Evolutionary conservation across 2,797 vertebrate genomes (phyloP).

Genomic region (Enteromius viviparus): DNA sequence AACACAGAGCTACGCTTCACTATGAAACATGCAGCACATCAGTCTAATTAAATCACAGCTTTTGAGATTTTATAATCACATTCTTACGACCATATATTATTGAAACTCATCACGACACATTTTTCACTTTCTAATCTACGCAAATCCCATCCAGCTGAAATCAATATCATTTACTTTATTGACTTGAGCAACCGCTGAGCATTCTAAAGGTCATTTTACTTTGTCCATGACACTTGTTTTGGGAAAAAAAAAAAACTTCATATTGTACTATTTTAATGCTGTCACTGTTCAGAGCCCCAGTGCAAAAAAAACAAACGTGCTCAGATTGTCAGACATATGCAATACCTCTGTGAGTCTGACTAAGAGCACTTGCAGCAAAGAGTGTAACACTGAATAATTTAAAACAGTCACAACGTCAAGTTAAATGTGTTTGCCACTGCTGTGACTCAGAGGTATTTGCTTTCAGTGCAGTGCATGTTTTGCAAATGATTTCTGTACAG

Average conservation of each 20-base stretch:
- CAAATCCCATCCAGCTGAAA: background rate
- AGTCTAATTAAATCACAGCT: too few relatives aligned
- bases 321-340: conserved; percentile 11
- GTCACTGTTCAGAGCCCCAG: background rate
- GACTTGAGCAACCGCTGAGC: background rate
- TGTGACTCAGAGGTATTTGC: background rate
- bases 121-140: background rate
- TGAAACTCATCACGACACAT: background rate
- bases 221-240: background rate
- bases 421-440: conserved; percentile 22
- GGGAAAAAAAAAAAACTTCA: background rate
- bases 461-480: conserved; percentile 29
- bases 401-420: background rate
- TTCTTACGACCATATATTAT: too few relatives aligned
- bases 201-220: background rate
- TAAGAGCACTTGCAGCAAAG: conserved; percentile 12
- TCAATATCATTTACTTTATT: background rate
- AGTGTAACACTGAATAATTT: conserved; percentile 39
- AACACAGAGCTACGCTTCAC: too few relatives aligned
- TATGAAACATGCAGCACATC: too few relatives aligned
- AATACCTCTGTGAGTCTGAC: background rate
- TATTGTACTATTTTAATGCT: background rate
- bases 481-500: conserved; percentile 14
- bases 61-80: too few relatives aligned
- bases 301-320: background rate